Conservation (phyloP, 2,888 invertebrate species). For the Drosophila fulvimacula region DNA sequence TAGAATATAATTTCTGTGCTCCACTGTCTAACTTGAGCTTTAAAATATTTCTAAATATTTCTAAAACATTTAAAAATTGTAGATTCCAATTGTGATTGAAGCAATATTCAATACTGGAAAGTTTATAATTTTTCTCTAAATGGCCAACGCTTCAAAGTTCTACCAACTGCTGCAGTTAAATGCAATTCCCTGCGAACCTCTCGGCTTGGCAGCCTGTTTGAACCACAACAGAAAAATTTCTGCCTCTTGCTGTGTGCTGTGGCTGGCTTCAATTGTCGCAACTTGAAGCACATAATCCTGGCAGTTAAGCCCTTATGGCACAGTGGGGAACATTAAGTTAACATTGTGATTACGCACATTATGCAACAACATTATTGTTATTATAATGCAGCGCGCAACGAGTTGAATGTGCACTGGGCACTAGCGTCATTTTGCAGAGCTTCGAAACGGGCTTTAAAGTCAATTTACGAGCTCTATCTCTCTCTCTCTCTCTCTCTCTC, state of each 20-base stretch:
- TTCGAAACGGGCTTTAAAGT: slow-evolving; percentile 12
- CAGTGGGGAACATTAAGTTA: slow-evolving; percentile 34
- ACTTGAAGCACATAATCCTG: slow-evolving; percentile 50
- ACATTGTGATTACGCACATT: slow-evolving; percentile 57
- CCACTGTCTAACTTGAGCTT: too few species aligned
- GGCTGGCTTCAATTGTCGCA: slow-evolving; percentile 21
- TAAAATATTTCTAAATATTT: too few species aligned
- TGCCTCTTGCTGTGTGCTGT: slow-evolving; percentile 13
- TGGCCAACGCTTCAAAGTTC: neutral
- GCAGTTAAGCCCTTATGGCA: slow-evolving; percentile 51
- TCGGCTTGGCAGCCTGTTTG: slow-evolving; percentile 4
- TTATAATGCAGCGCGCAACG: slow-evolving; percentile 26
- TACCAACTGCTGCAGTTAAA: slow-evolving; percentile 11
- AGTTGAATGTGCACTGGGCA: slow-evolving; percentile 8
- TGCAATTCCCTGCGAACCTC: neutral
- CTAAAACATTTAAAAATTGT: too few species aligned
- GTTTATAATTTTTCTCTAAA: neutral
- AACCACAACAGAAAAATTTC: slow-evolving; percentile 5
- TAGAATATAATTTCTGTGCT: too few species aligned
- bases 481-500: neutral
- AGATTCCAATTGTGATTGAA: too few species aligned
- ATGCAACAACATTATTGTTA: slow-evolving; percentile 45
- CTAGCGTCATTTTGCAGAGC: slow-evolving; percentile 3
- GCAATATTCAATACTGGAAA: neutral
- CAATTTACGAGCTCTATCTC: slow-evolving; percentile 3